Evolutionary conservation across 2,888 invertebrate genomes (phyloP), one percentile per base, ranked within the genome.

Genomic region (Graphium colonna): DNA sequence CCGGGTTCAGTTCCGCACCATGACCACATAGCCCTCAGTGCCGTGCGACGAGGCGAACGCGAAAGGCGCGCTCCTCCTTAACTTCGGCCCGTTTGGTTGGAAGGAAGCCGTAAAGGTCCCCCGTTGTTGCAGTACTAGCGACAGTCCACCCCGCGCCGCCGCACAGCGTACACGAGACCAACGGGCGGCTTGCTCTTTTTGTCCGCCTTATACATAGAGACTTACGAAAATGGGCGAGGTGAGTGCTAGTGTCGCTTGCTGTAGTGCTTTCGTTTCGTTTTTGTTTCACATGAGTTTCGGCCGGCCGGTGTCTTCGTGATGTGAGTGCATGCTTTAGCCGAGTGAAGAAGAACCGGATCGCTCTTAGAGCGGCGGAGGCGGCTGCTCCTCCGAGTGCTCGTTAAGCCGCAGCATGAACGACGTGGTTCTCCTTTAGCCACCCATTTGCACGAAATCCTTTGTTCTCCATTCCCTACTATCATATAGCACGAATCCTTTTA

Each of bases 201-300:
- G 78, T 80, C 82, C 84, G 82, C 83, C 86, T 86, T 81, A 82
- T 68, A 75, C 73, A 81, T 85, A 89, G 75, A 86, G 79, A 85
- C 85, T 87, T 80, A 79, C 78, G 82, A 86, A 84, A 87, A 89
- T 89, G 89, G 89, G 89, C 87, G 89, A 89, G 89, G 89, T 89
- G 88, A 89, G 89, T 89, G 84, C 77, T 5, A 72, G 82, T 80
- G 86, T 62, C 63, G 69, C 82, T 83, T 82, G 74, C 75, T 75
- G 87, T 87, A 88, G 85, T 84, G 85, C 77, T 85, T 86, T 73
- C 73, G 79, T 77, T 21, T 36, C 12, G 77, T 70, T 71, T 81
- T 78, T 77, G 74, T 78, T 79, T 77, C 69, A 64, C 69, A 59
- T 64, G 68, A 66, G 64, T 63, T 60, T 62, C 68, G 60, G 66